Conservation (phyloP, 1,140 invertebrate species). For the Cotesia typhae region DNA sequence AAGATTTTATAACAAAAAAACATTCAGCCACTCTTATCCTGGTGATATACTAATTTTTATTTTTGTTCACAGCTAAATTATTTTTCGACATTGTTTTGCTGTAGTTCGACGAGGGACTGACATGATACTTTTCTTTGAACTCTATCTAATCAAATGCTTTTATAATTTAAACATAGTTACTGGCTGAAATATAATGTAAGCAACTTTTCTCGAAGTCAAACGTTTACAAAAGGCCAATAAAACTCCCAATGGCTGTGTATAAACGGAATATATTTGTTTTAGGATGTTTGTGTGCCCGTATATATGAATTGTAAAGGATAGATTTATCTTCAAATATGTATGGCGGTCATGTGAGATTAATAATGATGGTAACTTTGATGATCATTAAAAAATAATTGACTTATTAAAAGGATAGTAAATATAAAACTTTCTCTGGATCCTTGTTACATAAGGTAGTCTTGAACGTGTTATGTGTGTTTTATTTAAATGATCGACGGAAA, state of each 20-base stretch:
- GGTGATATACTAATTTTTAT: neutral
- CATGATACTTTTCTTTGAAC: neutral
- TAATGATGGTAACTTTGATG: slow-evolving; percentile 6
- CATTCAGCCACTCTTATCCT: neutral
- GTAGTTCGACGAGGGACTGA: slow-evolving; percentile 32
- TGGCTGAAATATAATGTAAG: neutral
- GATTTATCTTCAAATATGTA: neutral
- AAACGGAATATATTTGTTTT: no score
- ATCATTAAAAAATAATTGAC: slow-evolving; percentile 20
- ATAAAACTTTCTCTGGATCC: no score
- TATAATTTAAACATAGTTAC: neutral
- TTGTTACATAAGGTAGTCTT: no score
- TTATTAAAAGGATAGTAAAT: slow-evolving; percentile 2
- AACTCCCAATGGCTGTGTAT: slow-evolving; percentile 3
- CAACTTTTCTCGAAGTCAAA: neutral
- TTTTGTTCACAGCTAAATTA: neutral
- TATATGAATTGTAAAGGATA: neutral
- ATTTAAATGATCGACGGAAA: no score
- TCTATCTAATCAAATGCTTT: neutral
- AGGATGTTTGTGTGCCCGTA: no score
- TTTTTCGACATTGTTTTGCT: slow-evolving; percentile 1
- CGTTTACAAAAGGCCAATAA: neutral
- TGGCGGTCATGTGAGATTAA: neutral
- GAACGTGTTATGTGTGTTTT: no score
- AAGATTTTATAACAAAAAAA: slow-evolving; percentile 1